Evolutionary conservation across 2,888 invertebrate genomes (phyloP).

Genomic region (Trachelus iudaicus): DNA sequence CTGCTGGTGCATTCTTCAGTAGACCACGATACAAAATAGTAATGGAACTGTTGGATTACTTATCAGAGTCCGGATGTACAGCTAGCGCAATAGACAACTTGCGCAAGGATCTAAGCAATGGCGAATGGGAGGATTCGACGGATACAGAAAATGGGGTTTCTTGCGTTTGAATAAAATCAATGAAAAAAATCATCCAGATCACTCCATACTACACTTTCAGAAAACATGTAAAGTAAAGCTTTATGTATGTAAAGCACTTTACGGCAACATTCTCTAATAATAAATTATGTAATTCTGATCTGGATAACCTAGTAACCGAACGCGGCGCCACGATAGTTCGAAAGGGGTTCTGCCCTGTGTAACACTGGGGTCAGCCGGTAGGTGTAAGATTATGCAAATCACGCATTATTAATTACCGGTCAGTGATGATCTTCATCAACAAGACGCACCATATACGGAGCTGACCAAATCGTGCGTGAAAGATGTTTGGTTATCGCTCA

Average conservation of each 20-base stretch:
- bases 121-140: neutral
- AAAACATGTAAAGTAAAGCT: neutral
- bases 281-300: neutral
- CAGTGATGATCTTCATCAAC: slow-evolving; percentile 20
- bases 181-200: neutral
- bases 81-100: slow-evolving; percentile 26
- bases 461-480: neutral
- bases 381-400: slow-evolving; percentile 22
- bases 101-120: slow-evolving; percentile 21
- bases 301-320: neutral
- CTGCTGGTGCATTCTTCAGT: slow-evolving; percentile 44
- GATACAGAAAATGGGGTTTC: slow-evolving; percentile 1
- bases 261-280: neutral
- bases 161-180: neutral
- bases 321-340: neutral
- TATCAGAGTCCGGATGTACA: slow-evolving; percentile 25
- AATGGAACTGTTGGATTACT: slow-evolving; percentile 38
- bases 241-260: neutral
- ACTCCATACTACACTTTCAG: neutral
- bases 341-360: neutral
- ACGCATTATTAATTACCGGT: slow-evolving; percentile 19
- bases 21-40: slow-evolving; percentile 35
- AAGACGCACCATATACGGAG: slow-evolving; percentile 12
- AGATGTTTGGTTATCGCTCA: slow-evolving; percentile 6
- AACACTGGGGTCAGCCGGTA: slow-evolving; percentile 1